A percentile compares a stretch with the other conserved stretches of the same genome.
Evolutionary conservation across 2,113 vertebrate species (phyloP).

Genomic region (Phyllopteryx taeniolatus): DNA sequence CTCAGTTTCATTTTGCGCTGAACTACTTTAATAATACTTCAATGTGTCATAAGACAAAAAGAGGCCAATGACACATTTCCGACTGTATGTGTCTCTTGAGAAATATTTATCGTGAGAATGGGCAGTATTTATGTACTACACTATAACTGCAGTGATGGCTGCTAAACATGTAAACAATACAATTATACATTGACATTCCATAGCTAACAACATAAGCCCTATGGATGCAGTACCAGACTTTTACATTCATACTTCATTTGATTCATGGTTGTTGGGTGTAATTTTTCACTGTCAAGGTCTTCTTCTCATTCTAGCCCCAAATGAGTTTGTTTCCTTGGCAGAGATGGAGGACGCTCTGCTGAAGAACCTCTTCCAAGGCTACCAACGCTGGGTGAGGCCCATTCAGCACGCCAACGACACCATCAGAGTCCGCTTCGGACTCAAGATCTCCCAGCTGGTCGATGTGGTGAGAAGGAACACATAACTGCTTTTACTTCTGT

Average conservation of each 20-base stretch:
- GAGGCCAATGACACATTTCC: too few relatives aligned
- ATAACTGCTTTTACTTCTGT: background rate
- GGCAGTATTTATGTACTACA: background rate
- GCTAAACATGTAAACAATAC: background rate
- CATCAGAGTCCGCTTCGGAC: constrained; percentile 86
- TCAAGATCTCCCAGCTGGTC: constrained; percentile 96
- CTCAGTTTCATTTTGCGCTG: too few relatives aligned
- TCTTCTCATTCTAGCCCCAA: constrained; percentile 52
- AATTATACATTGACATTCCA: background rate
- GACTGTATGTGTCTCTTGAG: too few relatives aligned
- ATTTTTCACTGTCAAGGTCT: constrained; percentile 18
- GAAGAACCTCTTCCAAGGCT: constrained; percentile 85
- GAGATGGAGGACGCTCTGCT: constrained; percentile 85
- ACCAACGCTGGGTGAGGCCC: constrained; percentile 95
- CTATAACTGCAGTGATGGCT: background rate
- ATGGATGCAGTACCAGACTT: background rate
- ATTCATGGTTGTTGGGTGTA: background rate
- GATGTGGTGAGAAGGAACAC: constrained; percentile 85
- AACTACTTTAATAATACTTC: too few relatives aligned
- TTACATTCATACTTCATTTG: background rate
- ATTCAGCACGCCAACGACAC: constrained; percentile 87
- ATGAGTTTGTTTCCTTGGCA: constrained; percentile 77
- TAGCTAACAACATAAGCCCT: background rate
- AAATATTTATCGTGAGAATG: too few relatives aligned
- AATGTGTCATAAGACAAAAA: too few relatives aligned